Base-by-base conservation (phyloP, 1,140 invertebrate species). In the Drosophila micromelanica region DNA sequence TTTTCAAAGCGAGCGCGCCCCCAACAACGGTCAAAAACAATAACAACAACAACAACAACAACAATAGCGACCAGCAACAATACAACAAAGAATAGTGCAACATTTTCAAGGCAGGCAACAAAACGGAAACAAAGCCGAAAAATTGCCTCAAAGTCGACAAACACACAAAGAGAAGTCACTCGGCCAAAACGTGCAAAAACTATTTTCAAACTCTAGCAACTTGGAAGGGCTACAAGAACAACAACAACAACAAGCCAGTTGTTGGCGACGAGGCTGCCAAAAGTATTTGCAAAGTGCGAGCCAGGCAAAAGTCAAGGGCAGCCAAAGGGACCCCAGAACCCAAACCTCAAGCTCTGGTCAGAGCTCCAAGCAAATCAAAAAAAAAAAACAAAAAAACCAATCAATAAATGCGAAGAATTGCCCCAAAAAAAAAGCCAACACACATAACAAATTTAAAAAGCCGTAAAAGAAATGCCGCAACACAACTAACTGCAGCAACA, bases 261-360 rank as follows among this genome's bases (percentile, higher is more conserved):
- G 72, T 69, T 86, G 81, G 74, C 81, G 79, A 75, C 80, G 78
- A 80, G 78, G 78, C 74, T 85, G 81, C 81, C 81, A 85, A 85
- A 85, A 87, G 81, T 85, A 73, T 85, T 85, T 65, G 65, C 74
- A 85, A 85, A 80, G 80, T 86, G 74, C 73, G 80, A 76, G 80
- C 74, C 80, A 74, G 73, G 78, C 80, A 85, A 85, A 85, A 85
- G 81, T 85, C 81, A 85, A 85, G 81, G 81, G 64, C 81, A 85
- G 48, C 74, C 64, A 63, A 64, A 71, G 52, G 42, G 68, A 76
- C 60, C 60, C n/a, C n/a, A n/a, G n/a, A n/a, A n/a, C n/a, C n/a
- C 54, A 37, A n/a, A 20, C 51, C 17, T 5, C 5, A 37, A 27
- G 27, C 17, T 20, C 42, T 43, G 43, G 40, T 27, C 55, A 68